phyloP scores from a whole-genome alignment of 1,140 invertebrate species.

The Atta colombica region DNA sequence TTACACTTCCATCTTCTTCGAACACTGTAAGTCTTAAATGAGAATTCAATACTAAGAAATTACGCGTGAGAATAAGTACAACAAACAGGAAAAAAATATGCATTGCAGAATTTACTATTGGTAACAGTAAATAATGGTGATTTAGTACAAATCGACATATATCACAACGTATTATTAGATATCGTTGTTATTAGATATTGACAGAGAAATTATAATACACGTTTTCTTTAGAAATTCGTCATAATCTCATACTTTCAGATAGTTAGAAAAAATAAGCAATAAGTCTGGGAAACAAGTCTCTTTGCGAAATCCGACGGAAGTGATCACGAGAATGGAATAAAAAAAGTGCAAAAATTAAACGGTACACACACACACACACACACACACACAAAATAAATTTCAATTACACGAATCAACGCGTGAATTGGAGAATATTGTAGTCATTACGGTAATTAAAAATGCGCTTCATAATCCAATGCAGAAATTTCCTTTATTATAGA shows the following conservation, averaged over 20 bases:
- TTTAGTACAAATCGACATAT: slow-evolving; percentile 3
- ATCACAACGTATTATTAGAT: not conserved
- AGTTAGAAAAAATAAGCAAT: not conserved
- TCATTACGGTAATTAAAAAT: slow-evolving; percentile 44
- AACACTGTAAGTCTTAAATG: not conserved
- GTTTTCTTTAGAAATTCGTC: slow-evolving; percentile 13
- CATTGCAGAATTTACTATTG: not conserved
- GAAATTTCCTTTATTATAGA: slow-evolving; percentile 19
- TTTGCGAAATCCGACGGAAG: slow-evolving; percentile 4
- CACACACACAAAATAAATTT: not conserved
- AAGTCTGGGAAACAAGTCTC: not conserved
- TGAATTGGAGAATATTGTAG: not conserved
- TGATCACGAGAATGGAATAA: not conserved
- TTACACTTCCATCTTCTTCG: not conserved
- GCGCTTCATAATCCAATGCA: not conserved
- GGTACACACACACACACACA: not conserved
- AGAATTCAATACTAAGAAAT: not conserved
- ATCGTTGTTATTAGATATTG: slow-evolving; percentile 6
- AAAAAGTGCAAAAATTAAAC: slow-evolving; percentile 25
- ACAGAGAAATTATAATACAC: not conserved
- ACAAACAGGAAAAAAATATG: not conserved
- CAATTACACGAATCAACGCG: not conserved
- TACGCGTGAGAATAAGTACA: slow-evolving; percentile 7
- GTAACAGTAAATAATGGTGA: slow-evolving; percentile 18
- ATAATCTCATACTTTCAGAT: not conserved